Evolutionary conservation across 2,888 invertebrate species (phyloP).

Genomic region (Epirrhoe tristata): DNA sequence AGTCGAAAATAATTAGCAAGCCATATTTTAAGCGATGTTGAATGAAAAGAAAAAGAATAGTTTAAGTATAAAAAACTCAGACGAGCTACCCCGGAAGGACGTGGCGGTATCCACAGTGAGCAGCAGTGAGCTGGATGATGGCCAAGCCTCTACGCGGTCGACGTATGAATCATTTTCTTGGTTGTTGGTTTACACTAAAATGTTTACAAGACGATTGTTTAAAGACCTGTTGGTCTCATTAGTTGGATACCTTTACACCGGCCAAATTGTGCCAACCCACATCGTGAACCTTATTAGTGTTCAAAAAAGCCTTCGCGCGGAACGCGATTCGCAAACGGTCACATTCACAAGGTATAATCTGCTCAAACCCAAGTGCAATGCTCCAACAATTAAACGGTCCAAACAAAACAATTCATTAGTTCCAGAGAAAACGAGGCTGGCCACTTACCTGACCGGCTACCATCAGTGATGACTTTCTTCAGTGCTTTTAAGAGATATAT

Average conservation of each 20-base stretch:
- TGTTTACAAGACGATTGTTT: conserved; percentile 65
- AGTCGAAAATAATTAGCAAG: conserved; percentile 1
- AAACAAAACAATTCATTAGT: conserved; percentile 59
- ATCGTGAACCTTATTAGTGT: conserved; percentile 63
- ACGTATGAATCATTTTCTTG: conserved; percentile 73
- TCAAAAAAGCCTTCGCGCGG: conserved; percentile 57
- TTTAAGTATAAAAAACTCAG: conserved; percentile 56
- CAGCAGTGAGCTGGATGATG: conserved; percentile 53
- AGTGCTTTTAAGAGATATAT: conserved; percentile 58
- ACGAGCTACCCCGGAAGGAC: conserved; percentile 47
- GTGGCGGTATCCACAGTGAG: conserved; percentile 48
- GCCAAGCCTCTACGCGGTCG: conserved; percentile 50
- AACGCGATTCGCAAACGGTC: conserved; percentile 58
- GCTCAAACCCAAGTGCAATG: conserved; percentile 51
- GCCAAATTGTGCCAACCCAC: conserved; percentile 62
- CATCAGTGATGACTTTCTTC: conserved; percentile 46
- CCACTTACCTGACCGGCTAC: conserved; percentile 38
- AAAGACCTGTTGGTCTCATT: conserved; percentile 63
- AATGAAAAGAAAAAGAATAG: conserved; percentile 58
- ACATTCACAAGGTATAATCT: conserved; percentile 63
- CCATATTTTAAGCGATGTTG: conserved; percentile 50
- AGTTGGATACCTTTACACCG: conserved; percentile 57
- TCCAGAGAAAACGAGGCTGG: conserved; percentile 53
- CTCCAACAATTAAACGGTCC: conserved; percentile 48
- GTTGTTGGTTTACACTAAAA: conserved; percentile 64